Percentiles rank a stretch among this genome's conserved stretches.
phyloP scores from a whole-genome alignment of 1,140 invertebrate genomes.

The Drosophila bifasciata region DNA sequence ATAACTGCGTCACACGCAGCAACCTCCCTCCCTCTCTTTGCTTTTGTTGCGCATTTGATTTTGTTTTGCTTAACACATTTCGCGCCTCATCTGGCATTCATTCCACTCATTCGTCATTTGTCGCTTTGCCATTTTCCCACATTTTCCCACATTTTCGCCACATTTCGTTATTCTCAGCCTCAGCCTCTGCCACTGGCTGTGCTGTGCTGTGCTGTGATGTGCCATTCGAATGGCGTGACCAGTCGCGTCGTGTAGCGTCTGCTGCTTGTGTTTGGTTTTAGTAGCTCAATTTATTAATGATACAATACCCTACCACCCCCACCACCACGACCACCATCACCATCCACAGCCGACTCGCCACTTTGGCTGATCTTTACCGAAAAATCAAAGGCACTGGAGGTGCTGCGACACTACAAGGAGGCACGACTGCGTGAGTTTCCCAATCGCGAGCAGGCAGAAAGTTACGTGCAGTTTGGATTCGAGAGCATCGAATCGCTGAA shows the following conservation, averaged over 20 bases:
- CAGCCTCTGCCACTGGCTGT: too few relatives aligned
- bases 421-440: conserved; percentile 91
- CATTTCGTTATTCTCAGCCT: conserved; percentile 7
- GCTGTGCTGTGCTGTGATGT: too few relatives aligned
- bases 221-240: conserved; percentile 62
- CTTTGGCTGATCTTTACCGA: conserved; percentile 87
- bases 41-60: conserved; percentile 18
- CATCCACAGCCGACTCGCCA: conserved; percentile 61
- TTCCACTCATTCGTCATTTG: conserved; percentile 1
- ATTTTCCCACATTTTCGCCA: conserved; percentile 3
- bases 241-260: conserved; percentile 3
- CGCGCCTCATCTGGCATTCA: conserved; percentile 31
- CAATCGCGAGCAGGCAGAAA: conserved; percentile 88
- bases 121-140: conserved; percentile 4
- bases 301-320: conserved; percentile 11
- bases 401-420: conserved; percentile 89
- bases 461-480: conserved; percentile 87
- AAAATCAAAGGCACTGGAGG: conserved; percentile 89
- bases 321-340: neutral
- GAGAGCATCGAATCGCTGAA: conserved; percentile 80
- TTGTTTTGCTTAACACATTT: conserved; percentile 71
- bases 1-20: conserved; percentile 64
- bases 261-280: neutral
- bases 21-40: conserved; percentile 1
- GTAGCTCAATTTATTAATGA: conserved; percentile 28